Percentiles rank a stretch among this genome's conserved stretches.
phyloP scores from a whole-genome alignment of 2,888 invertebrate genomes.

The Dioctria rufipes region DNA sequence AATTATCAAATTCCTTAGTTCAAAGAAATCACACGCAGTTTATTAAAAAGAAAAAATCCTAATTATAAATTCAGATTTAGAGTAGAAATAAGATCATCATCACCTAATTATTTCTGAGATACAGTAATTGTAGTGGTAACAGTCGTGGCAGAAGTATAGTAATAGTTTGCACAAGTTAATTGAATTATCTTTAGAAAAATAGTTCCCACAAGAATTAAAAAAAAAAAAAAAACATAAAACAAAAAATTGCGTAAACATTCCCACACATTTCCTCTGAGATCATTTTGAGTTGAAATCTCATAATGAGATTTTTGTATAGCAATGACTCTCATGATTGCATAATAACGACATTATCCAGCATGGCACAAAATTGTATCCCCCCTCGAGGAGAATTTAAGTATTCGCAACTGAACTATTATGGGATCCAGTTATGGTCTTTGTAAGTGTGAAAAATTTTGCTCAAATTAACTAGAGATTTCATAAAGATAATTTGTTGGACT shows the following conservation, averaged over 20 bases:
- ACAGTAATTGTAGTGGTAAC: background rate
- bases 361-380: too few relatives aligned
- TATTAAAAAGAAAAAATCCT: too few relatives aligned
- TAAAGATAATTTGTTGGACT: too few relatives aligned
- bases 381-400: too few relatives aligned
- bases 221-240: background rate
- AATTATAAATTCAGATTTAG: background rate
- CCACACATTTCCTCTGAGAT: constrained; percentile 43
- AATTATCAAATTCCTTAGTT: too few relatives aligned
- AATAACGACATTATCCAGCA: constrained; percentile 7
- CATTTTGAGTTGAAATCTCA: constrained; percentile 20
- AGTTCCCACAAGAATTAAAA: constrained; percentile 27
- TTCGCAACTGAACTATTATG: too few relatives aligned
- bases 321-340: constrained; percentile 35
- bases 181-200: constrained; percentile 38
- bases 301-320: background rate
- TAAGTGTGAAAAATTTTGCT: too few relatives aligned
- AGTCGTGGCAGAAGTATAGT: too few relatives aligned
- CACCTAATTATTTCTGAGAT: constrained; percentile 13
- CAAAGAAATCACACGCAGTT: too few relatives aligned
- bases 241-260: constrained; percentile 46
- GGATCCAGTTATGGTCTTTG: too few relatives aligned
- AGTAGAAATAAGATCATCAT: constrained; percentile 22
- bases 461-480: too few relatives aligned
- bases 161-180: constrained; percentile 28